Percentiles rank a stretch among this genome's conserved stretches.
Conservation (phyloP, 2,113 vertebrate species). For the Microtus montanus region DNA sequence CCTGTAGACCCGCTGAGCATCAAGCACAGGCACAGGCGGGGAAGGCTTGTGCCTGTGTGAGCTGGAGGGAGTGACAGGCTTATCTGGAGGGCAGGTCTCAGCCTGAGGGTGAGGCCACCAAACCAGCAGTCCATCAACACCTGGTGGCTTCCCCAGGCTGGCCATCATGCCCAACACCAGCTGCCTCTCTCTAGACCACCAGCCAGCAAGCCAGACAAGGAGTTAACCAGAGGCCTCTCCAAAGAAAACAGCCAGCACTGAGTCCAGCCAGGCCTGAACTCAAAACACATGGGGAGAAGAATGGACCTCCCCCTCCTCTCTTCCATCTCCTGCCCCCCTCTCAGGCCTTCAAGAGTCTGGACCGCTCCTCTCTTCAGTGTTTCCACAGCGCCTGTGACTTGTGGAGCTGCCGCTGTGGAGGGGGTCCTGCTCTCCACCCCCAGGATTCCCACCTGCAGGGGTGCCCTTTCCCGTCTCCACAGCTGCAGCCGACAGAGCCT, state of each 20-base stretch:
- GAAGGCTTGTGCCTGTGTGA: not conserved
- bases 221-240: slow-evolving; percentile 55
- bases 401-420: not conserved
- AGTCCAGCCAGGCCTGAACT: slow-evolving; percentile 48
- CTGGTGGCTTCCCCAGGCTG: not conserved
- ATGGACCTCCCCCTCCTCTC: not conserved
- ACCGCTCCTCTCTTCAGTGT: not conserved
- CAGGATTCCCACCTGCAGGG: not conserved
- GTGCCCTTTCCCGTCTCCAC: not conserved
- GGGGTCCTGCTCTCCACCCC: not conserved
- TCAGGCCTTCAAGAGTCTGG: not conserved
- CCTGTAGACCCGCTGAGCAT: not conserved
- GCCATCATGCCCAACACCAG: not conserved
- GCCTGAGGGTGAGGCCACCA: rapidly evolving
- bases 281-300: slow-evolving; percentile 42
- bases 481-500: no score
- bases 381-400: not conserved
- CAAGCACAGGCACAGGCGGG: rapidly evolving
- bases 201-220: not conserved
- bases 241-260: slow-evolving; percentile 38
- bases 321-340: not conserved
- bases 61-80: rapidly evolving
- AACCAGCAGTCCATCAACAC: no score
- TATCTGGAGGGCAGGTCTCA: not conserved
- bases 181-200: not conserved